Evolutionary conservation across 2,113 vertebrate species (phyloP).

Genomic region (Odocoileus hemionus): DNA sequence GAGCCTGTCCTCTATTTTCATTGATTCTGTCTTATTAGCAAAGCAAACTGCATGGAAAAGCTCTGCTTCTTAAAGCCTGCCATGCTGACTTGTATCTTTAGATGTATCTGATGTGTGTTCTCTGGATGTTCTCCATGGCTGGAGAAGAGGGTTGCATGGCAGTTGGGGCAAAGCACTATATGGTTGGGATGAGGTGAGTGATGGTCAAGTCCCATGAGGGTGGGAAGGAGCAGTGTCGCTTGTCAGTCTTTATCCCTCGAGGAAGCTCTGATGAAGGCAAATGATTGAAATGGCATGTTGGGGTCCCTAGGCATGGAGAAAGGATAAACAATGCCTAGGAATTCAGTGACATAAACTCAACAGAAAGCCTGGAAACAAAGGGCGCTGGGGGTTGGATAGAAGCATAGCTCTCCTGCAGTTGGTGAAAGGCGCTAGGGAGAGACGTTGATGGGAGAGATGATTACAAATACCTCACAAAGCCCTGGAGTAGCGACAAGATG

Average conservation of each 20-base stretch:
- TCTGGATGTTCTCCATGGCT: not conserved
- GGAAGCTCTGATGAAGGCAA: conserved; percentile 47
- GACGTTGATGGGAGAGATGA: not conserved
- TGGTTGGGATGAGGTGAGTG: not conserved
- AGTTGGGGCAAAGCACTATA: not conserved
- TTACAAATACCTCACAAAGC: not conserved
- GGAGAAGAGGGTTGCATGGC: not conserved
- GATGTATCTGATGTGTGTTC: not conserved
- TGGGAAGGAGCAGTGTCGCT: not conserved
- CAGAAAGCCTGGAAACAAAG: not conserved
- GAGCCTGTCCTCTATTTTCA: not conserved
- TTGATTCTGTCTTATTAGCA: not conserved
- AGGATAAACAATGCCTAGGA: conserved; percentile 20
- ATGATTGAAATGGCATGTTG: not conserved
- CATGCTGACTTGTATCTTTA: not conserved
- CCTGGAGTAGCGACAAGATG: not conserved
- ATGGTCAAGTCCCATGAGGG: not conserved
- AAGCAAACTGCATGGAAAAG: not conserved
- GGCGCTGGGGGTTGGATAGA: not conserved
- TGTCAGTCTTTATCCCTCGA: conserved; percentile 47
- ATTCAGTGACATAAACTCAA: conserved; percentile 26
- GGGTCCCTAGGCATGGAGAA: conserved; percentile 1
- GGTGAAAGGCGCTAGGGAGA: not conserved
- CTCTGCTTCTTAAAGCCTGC: not conserved
- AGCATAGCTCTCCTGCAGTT: not conserved